phyloP scores from a whole-genome alignment of 2,888 invertebrate species.

The Anodontia alba region DNA sequence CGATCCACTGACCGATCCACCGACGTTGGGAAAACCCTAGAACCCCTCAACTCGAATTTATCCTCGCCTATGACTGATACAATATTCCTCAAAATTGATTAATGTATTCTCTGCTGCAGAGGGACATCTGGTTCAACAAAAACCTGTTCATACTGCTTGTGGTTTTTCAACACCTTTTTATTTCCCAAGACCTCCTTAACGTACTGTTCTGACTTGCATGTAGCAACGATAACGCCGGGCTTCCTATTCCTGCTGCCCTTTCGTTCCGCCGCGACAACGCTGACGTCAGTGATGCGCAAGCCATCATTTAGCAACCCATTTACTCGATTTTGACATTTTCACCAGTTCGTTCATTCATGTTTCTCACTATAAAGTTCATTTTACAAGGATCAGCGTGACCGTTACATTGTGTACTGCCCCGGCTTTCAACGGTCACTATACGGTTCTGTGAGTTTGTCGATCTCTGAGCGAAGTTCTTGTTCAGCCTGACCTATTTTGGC shows the following conservation, averaged over 20 bases:
- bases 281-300: neutral
- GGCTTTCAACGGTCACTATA: neutral
- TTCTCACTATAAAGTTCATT: neutral
- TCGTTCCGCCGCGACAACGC: neutral
- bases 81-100: neutral
- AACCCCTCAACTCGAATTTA: neutral
- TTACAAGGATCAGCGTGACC: neutral
- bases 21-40: slow-evolving; percentile 1
- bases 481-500: neutral
- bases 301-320: neutral
- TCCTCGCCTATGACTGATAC: neutral
- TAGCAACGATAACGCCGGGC: neutral
- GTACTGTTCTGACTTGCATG: neutral
- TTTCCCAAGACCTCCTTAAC: neutral
- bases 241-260: neutral
- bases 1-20: neutral
- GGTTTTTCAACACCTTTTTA: neutral
- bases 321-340: neutral
- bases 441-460: neutral
- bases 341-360: neutral
- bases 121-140: slow-evolving; percentile 1
- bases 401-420: neutral
- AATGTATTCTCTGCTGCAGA: neutral
- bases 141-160: neutral
- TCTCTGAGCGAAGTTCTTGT: neutral